Percentiles rank a stretch among this genome's conserved stretches.
Evolutionary conservation across 2,888 invertebrate genomes (phyloP).

Genomic region (Congeria kusceri): DNA sequence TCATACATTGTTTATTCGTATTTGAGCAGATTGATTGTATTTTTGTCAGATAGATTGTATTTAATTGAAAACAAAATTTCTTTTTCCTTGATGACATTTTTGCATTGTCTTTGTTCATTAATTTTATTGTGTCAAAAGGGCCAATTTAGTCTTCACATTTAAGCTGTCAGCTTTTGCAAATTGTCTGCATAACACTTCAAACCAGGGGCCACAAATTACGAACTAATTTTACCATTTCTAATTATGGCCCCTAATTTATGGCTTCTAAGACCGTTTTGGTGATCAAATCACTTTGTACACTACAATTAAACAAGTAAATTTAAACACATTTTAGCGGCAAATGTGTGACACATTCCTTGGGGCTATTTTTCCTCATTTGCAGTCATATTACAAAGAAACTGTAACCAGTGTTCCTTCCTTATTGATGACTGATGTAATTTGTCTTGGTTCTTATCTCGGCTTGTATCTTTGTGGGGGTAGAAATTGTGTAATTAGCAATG

Average conservation of each 20-base stretch:
- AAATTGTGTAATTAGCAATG: slow-evolving; percentile 7
- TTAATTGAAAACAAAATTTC: no score
- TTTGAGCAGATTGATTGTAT: no score
- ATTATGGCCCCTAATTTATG: neutral
- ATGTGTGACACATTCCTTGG: neutral
- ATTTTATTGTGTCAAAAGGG: no score
- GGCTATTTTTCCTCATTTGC: neutral
- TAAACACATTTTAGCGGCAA: neutral
- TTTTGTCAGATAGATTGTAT: no score
- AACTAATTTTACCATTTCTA: neutral
- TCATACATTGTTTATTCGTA: no score
- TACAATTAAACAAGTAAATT: slow-evolving; percentile 1
- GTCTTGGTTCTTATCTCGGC: neutral
- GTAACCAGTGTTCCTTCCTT: neutral
- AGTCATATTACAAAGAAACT: neutral
- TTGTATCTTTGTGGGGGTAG: neutral
- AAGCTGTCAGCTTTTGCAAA: no score
- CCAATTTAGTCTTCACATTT: no score
- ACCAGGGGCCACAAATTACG: neutral
- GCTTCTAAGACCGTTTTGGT: neutral
- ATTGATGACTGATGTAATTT: slow-evolving; percentile 6
- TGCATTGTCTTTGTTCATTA: no score
- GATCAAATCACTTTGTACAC: slow-evolving; percentile 5
- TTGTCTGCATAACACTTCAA: neutral
- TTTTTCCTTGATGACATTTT: no score